Conservation (phyloP, 2,113 vertebrate genomes). For the Octodon degus region DNA sequence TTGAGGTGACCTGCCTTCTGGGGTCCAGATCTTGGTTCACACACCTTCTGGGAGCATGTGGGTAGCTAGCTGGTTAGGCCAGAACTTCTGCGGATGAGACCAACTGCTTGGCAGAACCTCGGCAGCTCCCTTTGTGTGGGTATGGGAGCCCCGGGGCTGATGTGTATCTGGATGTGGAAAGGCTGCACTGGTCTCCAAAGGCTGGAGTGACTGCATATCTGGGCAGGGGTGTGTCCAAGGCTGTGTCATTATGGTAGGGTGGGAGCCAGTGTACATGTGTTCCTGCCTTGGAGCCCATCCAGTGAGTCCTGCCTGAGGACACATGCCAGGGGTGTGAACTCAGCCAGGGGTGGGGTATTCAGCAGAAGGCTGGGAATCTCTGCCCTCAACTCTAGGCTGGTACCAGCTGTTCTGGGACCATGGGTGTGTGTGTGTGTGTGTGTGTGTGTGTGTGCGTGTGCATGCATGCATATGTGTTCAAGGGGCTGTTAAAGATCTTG, state of each 20-base stretch:
- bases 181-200: background rate
- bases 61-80: background rate
- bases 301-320: background rate
- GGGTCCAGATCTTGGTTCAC: background rate
- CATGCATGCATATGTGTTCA: background rate
- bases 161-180: background rate
- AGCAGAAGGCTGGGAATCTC: background rate
- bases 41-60: background rate
- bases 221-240: constrained; percentile 49
- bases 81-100: background rate
- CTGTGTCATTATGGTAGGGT: background rate
- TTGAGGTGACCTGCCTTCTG: background rate
- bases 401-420: background rate
- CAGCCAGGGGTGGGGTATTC: background rate
- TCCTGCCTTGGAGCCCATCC: background rate
- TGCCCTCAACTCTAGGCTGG: background rate
- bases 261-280: background rate
- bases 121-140: background rate
- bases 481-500: constrained; percentile 16
- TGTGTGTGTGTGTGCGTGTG: background rate
- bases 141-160: background rate
- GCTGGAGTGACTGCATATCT: background rate
- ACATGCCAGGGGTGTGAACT: background rate
- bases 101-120: background rate
- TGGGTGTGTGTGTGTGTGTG: background rate